phyloP scores from a whole-genome alignment of 2,888 invertebrate species.

The Lepidonotus clava region DNA sequence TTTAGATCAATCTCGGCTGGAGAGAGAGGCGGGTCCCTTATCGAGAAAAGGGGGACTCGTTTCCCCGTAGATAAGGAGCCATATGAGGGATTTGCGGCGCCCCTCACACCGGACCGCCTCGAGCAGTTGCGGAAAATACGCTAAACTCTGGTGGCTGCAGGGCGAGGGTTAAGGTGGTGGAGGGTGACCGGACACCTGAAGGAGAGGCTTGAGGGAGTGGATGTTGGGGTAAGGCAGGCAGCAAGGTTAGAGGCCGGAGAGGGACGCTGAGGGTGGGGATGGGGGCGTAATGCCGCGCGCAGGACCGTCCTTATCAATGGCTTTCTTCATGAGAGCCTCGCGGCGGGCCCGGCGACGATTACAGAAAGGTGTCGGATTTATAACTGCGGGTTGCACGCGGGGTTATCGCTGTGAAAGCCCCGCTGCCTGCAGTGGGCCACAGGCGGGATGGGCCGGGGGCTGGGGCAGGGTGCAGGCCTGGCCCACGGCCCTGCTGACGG shows the following conservation, averaged over 20 bases:
- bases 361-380: slow-evolving; percentile 22
- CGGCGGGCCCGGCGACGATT: slow-evolving; percentile 7
- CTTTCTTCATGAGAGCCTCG: slow-evolving; percentile 36
- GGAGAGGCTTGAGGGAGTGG: neutral
- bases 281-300: too few species aligned
- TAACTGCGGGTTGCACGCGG: neutral
- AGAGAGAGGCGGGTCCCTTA: neutral
- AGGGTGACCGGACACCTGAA: neutral
- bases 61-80: slow-evolving; percentile 1
- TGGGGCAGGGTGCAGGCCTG: too few species aligned
- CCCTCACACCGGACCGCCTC: neutral
- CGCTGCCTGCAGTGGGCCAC: too few species aligned
- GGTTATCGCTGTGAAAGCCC: slow-evolving; percentile 24
- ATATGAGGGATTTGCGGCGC: neutral
- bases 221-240: neutral
- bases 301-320: slow-evolving; percentile 29
- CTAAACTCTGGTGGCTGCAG: neutral
- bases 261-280: neutral
- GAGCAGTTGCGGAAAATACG: neutral
- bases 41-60: neutral
- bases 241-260: neutral
- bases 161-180: neutral
- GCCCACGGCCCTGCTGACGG: slow-evolving; percentile 17
- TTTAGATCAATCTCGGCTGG: neutral
- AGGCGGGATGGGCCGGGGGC: too few species aligned